phyloP scores from a whole-genome alignment of 2,888 invertebrate genomes.

The Serripes groenlandicus region DNA sequence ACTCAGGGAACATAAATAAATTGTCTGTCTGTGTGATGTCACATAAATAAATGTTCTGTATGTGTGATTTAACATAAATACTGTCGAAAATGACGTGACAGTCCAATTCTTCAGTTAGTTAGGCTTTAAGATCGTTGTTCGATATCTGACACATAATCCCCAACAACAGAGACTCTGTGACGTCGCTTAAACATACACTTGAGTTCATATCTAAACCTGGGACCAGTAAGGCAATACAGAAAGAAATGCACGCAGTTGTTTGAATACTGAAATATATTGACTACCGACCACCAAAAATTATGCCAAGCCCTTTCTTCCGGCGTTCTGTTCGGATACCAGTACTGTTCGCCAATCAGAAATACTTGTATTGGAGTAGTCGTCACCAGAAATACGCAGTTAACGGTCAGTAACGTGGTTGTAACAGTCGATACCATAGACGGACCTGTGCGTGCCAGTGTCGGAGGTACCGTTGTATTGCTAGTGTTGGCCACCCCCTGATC shows the following conservation, averaged over 20 bases:
- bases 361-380: slow-evolving; percentile 78
- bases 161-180: slow-evolving; percentile 27
- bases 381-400: slow-evolving; percentile 76
- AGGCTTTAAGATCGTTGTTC: not conserved
- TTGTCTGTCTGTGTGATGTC: no score
- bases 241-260: slow-evolving; percentile 80
- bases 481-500: not conserved
- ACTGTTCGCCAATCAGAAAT: slow-evolving; percentile 74
- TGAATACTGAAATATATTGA: slow-evolving; percentile 77
- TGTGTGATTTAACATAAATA: no score
- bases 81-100: no score
- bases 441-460: not conserved
- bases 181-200: slow-evolving; percentile 52
- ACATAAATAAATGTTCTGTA: no score
- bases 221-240: slow-evolving; percentile 78
- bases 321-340: slow-evolving; percentile 60
- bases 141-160: not conserved
- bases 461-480: not conserved
- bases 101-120: no score
- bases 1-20: no score
- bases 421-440: slow-evolving; percentile 62
- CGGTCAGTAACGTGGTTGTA: slow-evolving; percentile 74
- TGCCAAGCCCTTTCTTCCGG: slow-evolving; percentile 65
- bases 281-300: slow-evolving; percentile 75
- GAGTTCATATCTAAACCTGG: slow-evolving; percentile 74